phyloP scores from a whole-genome alignment of 1,140 invertebrate species.

The Sinella curviseta region DNA sequence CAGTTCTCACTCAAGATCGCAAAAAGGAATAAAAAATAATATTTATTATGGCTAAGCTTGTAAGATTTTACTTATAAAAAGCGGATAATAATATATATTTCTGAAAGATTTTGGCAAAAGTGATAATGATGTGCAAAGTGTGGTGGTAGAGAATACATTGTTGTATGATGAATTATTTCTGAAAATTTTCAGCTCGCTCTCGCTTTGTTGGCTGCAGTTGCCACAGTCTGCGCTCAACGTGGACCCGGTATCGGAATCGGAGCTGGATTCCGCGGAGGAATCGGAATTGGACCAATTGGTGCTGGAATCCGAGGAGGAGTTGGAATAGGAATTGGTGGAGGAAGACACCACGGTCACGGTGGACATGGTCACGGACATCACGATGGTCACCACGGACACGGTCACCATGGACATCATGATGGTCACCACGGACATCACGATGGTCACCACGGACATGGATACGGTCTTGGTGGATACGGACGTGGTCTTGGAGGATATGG shows the following conservation, averaged over 20 bases:
- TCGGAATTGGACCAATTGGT: conserved; percentile 11
- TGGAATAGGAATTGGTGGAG: no score
- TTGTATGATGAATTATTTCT: not conserved
- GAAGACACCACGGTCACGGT: not conserved
- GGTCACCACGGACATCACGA: not conserved
- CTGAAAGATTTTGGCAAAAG: not conserved
- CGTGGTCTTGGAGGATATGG: not conserved
- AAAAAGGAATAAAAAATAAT: not conserved
- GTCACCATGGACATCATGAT: not conserved
- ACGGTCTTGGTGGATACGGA: not conserved
- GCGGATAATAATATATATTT: not conserved
- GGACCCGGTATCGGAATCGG: not conserved
- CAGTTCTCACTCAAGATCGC: not conserved
- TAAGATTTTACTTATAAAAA: conserved; percentile 4
- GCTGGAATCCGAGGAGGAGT: no score
- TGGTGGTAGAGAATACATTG: not conserved
- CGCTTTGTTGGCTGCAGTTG: not conserved
- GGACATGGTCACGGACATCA: not conserved
- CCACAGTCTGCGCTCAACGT: not conserved
- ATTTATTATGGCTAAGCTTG: conserved; percentile 11
- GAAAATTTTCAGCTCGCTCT: conserved; percentile 1
- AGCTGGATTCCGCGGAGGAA: not conserved
- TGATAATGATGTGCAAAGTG: not conserved
- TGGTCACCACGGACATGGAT: not conserved
- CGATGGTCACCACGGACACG: not conserved